These are phyloP conservation scores for Solen grandis DNA, from an alignment of 1,140 invertebrate genomes.

Conservation along the genomic window DNA sequence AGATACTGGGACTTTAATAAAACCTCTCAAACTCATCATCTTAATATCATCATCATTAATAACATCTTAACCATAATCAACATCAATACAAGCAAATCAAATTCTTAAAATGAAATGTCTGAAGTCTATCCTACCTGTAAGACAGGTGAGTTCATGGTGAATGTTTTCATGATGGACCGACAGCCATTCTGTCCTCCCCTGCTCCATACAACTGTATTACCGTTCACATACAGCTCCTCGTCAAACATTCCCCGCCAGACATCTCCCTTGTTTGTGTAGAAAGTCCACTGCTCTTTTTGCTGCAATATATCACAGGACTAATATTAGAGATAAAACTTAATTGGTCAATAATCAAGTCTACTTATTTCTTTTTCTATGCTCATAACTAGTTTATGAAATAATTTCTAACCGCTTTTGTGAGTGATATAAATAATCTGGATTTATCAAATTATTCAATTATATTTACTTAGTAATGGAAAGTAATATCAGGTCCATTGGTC, in stretches of 20 bases:
- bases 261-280: slow-evolving; percentile 25
- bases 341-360: too few species aligned
- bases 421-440: too few species aligned
- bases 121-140: slow-evolving; percentile 81
- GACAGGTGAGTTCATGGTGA: slow-evolving; percentile 90
- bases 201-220: slow-evolving; percentile 90
- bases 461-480: too few species aligned
- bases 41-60: too few species aligned
- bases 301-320: too few species aligned
- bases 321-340: too few species aligned
- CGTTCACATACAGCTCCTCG: slow-evolving; percentile 94
- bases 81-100: not conserved
- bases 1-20: too few species aligned
- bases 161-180: slow-evolving; percentile 83
- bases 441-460: too few species aligned
- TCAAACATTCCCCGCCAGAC: slow-evolving; percentile 81
- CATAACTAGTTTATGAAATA: too few species aligned
- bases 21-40: not conserved
- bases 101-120: not conserved
- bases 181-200: slow-evolving; percentile 78
- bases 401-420: too few species aligned
- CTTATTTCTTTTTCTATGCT: too few species aligned
- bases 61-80: not conserved
- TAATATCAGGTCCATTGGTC: too few species aligned
- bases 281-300: slow-evolving; percentile 73